Evolutionary conservation across 2,113 vertebrate species (phyloP), one percentile per base, ranked within the genome.

Genomic region (Amphiprion percula): DNA sequence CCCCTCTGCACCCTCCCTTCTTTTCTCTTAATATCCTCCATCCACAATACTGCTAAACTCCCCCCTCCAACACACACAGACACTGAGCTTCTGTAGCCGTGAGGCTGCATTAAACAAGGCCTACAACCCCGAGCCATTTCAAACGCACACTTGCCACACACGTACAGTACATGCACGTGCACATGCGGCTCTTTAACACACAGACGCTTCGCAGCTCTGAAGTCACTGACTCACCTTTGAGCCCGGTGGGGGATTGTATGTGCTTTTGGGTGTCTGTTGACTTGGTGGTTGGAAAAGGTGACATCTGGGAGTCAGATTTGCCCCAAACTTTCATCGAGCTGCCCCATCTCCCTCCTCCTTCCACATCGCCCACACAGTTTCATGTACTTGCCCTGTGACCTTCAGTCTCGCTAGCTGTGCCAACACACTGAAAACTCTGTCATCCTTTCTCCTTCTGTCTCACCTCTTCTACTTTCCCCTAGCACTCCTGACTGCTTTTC

Each of bases 291-390:
- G 76, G 92, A 90, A 88, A 88, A 94, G 95, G 95, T 96, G 93
- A 96, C 96, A 97, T 97, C 95, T 97, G 95, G 96, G 95, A 94
- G 95, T 97, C 95, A 96, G 95, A 96, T 97, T 96, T 95, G 93
- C 94, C 93, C 33, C 95, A 94, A 91, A 93, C 91, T 93, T 94
- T 96, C 95, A 95, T 95, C 94, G 95, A 93, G 92, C 94, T 79
- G 89, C 95, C 92, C 95, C 94, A 88, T 93, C 33, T 41, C 33
- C 91, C 94, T 92, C 80, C 84, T 81, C 85, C 93, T 71, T 93
- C 93, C 93, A 91, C 93, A 92, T 94, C 95, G 94, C 95, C 93
- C 93, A 93, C 95, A 91, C 39, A 44, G 55, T 10, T 78, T 95
- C 95, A 93, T 94, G 93, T 96, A 95, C 95, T 95, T 95, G 95